Percentiles rank a stretch among this genome's conserved stretches.
These are phyloP conservation scores for Tympanuchus pallidicinctus DNA, from an alignment of 2,113 vertebrate genomes.

Conservation along the genomic window DNA sequence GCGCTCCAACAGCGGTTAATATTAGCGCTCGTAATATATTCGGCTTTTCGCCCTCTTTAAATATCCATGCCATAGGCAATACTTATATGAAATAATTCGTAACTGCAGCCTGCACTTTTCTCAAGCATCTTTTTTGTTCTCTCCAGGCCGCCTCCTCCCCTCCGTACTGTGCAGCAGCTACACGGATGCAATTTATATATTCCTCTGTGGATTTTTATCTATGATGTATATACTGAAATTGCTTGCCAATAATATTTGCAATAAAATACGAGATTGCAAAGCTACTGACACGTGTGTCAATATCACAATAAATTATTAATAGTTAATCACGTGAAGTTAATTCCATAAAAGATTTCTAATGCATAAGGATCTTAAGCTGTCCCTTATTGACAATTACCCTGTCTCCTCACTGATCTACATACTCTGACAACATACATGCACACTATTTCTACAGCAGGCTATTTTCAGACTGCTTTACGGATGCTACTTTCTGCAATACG, in stretches of 20 bases:
- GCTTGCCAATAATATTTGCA: background rate
- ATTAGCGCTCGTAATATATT: background rate
- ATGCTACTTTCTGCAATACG: background rate
- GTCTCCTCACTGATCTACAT: background rate
- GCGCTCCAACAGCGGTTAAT: background rate
- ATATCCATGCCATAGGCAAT: conserved; percentile 48
- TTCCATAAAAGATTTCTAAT: conserved; percentile 9
- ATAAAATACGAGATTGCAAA: background rate
- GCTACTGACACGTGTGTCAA: background rate
- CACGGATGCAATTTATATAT: background rate
- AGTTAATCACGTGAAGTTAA: background rate
- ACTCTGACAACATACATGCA: background rate
- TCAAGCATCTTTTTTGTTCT: background rate
- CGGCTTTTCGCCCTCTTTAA: conserved; percentile 16
- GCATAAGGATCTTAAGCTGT: background rate
- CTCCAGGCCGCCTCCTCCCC: background rate
- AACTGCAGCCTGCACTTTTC: conserved; percentile 13
- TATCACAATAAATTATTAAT: conserved; percentile 23
- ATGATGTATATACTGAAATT: background rate
- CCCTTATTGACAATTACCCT: conserved; percentile 13
- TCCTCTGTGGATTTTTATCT: conserved; percentile 11
- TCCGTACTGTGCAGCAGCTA: background rate
- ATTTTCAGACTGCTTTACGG: background rate
- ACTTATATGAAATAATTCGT: conserved; percentile 53
- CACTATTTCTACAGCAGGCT: background rate